A percentile compares a stretch with the other conserved stretches of the same genome.
phyloP scores from a whole-genome alignment of 2,797 vertebrate species.

The Notoglanidium macrostoma region DNA sequence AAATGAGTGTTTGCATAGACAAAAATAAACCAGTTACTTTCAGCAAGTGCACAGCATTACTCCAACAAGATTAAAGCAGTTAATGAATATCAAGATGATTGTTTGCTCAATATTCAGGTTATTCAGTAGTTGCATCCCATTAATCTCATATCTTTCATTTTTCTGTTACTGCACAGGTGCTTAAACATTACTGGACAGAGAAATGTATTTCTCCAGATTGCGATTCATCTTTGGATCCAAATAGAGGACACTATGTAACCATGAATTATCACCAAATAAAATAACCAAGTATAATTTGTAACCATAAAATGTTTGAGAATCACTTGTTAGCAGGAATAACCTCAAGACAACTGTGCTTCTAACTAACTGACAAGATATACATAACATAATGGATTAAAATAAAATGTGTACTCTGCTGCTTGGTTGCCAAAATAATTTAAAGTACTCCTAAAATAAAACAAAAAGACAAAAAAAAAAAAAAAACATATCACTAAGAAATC shows the following conservation, averaged over 20 bases:
- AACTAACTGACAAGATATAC: neutral
- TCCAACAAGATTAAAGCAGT: neutral
- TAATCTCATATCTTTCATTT: neutral
- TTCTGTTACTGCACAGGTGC: neutral
- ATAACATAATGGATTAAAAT: neutral
- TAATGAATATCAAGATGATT: neutral
- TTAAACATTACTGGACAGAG: neutral
- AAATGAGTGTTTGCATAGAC: neutral
- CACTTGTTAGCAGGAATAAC: neutral
- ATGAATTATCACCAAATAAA: neutral
- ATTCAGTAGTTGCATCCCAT: neutral
- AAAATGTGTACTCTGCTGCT: neutral
- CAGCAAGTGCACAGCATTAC: neutral
- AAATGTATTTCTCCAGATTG: neutral
- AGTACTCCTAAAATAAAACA: neutral
- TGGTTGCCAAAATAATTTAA: neutral
- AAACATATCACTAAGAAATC: neutral
- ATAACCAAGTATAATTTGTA: too few relatives aligned
- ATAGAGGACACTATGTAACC: neutral
- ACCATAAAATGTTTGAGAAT: neutral
- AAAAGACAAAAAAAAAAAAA: too few relatives aligned
- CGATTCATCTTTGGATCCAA: neutral
- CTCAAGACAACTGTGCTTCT: neutral
- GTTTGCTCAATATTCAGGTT: neutral
- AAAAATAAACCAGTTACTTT: neutral